These are phyloP conservation scores for Hyla sarda DNA, from an alignment of 2,113 vertebrate species.

Conservation along the genomic window DNA sequence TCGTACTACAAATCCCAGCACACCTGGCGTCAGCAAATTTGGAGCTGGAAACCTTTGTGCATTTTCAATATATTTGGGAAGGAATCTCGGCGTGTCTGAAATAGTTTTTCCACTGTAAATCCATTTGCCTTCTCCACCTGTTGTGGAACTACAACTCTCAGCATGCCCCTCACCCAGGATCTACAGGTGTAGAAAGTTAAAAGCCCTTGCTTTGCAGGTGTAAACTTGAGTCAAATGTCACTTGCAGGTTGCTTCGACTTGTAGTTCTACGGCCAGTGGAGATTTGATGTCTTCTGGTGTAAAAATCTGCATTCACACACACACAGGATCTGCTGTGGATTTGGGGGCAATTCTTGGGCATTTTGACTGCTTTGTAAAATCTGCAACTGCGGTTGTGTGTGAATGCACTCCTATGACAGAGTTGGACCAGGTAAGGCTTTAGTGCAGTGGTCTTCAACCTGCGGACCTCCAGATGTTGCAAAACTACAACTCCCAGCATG, in stretches of 20 bases:
- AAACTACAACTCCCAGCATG: no score
- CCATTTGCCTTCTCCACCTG: not conserved
- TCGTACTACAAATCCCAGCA: slow-evolving; percentile 6
- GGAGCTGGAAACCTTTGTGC: not conserved
- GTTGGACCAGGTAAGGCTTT: not conserved
- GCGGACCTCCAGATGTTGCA: no score
- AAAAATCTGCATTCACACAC: no score
- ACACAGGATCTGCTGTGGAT: no score
- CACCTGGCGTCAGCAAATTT: not conserved
- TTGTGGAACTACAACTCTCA: not conserved
- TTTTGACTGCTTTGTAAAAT: no score
- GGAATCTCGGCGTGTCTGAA: not conserved
- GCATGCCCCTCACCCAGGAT: no score
- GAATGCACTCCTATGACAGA: not conserved
- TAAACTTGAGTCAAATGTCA: not conserved
- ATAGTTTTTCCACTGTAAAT: not conserved
- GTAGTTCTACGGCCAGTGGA: not conserved
- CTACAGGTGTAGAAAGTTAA: no score
- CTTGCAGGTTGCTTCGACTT: not conserved
- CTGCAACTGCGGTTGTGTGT: no score
- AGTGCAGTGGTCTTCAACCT: no score
- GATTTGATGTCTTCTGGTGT: not conserved
- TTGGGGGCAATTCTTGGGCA: no score
- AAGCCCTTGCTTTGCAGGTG: not conserved
- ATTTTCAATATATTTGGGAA: no score